Conservation (phyloP, 2,888 invertebrate species). For the Polydrusus tereticollis region DNA sequence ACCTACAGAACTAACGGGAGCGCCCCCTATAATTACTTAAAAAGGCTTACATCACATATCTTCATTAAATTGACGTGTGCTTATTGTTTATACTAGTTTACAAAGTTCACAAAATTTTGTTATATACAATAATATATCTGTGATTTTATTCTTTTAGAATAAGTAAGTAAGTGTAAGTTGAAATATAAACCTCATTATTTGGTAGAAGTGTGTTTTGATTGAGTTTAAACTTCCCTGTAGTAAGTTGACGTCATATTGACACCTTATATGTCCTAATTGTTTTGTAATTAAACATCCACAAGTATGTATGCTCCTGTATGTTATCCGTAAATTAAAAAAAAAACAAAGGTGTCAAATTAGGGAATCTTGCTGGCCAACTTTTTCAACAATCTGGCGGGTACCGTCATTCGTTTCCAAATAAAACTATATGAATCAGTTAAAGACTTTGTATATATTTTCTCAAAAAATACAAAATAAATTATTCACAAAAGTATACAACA, state of each 20-base stretch:
- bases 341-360: too few relatives aligned
- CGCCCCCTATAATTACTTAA: constrained; percentile 6
- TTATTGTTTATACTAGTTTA: constrained; percentile 13
- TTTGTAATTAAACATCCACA: too few relatives aligned
- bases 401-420: background rate
- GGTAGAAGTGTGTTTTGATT: constrained; percentile 3
- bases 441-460: constrained; percentile 27
- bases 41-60: constrained; percentile 19
- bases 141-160: constrained; percentile 65
- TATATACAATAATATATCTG: constrained; percentile 66
- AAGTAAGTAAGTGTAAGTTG: constrained; percentile 41
- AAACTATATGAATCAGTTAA: constrained; percentile 7
- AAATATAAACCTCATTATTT: constrained; percentile 40
- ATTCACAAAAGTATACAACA: constrained; percentile 16
- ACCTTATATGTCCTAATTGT: too few relatives aligned
- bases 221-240: background rate
- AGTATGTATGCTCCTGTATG: too few relatives aligned
- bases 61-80: background rate
- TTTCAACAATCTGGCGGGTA: too few relatives aligned
- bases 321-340: too few relatives aligned
- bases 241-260: too few relatives aligned
- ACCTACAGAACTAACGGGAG: too few relatives aligned
- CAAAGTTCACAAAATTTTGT: constrained; percentile 51
- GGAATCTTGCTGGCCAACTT: too few relatives aligned
- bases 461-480: constrained; percentile 33